Evolutionary conservation across 2,113 vertebrate species (phyloP).

Genomic region (Burhinus oedicnemus): DNA sequence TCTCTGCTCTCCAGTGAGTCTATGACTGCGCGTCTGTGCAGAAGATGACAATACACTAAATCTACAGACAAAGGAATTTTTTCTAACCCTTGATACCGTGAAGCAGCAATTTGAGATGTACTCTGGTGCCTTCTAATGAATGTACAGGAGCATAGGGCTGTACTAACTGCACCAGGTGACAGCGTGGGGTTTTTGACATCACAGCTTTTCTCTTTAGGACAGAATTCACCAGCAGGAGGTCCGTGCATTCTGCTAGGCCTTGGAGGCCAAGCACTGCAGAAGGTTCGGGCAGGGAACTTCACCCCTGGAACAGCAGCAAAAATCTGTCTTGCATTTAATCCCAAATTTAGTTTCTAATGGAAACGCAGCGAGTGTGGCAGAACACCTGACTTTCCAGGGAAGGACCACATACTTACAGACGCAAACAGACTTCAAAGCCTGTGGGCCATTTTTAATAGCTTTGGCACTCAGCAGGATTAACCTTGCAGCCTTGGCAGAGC

Average conservation of each 20-base stretch:
- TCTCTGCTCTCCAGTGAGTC: accelerated
- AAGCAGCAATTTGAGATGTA: background rate
- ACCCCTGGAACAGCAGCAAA: background rate
- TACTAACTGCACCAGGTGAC: background rate
- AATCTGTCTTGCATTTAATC: background rate
- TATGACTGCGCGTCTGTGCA: background rate
- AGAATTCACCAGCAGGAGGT: background rate
- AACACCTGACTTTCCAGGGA: background rate
- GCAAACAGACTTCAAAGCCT: background rate
- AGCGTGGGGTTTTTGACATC: accelerated
- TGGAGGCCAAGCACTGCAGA: background rate
- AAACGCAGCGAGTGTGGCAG: background rate
- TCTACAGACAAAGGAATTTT: background rate
- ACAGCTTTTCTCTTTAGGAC: accelerated
- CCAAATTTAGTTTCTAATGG: background rate
- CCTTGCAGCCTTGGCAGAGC: background rate
- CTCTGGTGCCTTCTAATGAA: background rate
- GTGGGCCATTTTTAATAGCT: background rate
- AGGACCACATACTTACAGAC: background rate
- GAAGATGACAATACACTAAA: no score
- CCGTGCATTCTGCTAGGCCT: background rate
- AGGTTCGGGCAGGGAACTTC: background rate
- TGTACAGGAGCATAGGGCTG: background rate
- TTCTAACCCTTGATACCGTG: background rate
- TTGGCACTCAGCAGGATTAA: background rate